Base-by-base conservation (phyloP, 1,140 invertebrate genomes). In the Lanistes nyassanus region DNA sequence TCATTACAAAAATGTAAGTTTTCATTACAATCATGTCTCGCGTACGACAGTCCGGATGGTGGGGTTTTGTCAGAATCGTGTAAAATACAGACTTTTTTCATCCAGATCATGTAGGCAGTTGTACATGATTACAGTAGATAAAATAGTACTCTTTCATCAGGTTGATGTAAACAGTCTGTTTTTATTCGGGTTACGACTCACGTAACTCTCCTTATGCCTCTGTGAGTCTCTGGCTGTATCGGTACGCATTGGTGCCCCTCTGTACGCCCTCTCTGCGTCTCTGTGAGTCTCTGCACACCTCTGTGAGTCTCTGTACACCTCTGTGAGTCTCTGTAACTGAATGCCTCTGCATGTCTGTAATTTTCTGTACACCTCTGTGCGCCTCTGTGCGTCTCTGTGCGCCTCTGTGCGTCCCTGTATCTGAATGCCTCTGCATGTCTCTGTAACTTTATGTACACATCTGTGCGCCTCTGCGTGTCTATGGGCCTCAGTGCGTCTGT, bases 401-500 rank as follows among this genome's bases (percentile, higher is more conserved):
- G 31, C 21, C 19, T 23, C 68, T 70, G 31, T 70, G 19, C 34
- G 11, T 70, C 68, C 34, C 68, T 70, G 31, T 21, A 36, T 55
- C 51, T 70, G 37, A 51, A 9, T 70, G 37, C 53, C 68, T 51
- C 39, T 70, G 37, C 53, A 36, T 70, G 23, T 70, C 68, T 56
- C 51, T 55, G n/a, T 72, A 11, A 58, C 51, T 72, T 6, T 31
- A n/a, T 34, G 55, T 37, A 55, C 39, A 34, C 37, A 31, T 56
- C 5, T 37, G n/a, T 73, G 34, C 39, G 36, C n/a, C 11, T 36
- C 23, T 73, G 29, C 62, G 23, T 34, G 7, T 37, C 53, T 62
- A 29, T 58, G 47, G 29, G 55, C 37, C 31, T 73, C 31, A 16
- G 7, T 58, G 29, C 23, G 0, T 73, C 56, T 56, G 36, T 73